Base-by-base conservation (phyloP, 1,140 invertebrate species). In the Cydia amplana region DNA sequence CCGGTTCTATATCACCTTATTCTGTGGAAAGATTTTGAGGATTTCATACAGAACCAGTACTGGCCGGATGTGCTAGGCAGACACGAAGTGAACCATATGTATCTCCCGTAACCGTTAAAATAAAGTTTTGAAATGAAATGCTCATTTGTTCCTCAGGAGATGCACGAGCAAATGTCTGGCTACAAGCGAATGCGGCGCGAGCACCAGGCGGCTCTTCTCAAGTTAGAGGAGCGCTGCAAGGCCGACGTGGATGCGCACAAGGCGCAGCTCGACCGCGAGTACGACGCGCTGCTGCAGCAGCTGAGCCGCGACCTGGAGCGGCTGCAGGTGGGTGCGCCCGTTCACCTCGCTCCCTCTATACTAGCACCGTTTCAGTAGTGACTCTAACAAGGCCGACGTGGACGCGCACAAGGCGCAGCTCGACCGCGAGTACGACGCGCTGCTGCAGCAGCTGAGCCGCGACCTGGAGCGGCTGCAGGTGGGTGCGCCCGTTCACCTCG, bases 141-240 rank as follows among this genome's bases (percentile, higher is more conserved):
- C 55, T 51, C 0, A n/a, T n/a, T 23, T 43, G 23, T 75, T 72
- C 4, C 14, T 2, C 97, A 99, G 94, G 98, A 99, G 93, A 98
- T 99, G 96, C 97, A 99, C 91, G 99, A 99, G 93, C 99, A 99
- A 93, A 99, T 99, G 98, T 98, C 97, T 63, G 99, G 99, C 4
- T 99, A 99, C 91, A 99, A 99, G 93, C 95, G 99, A 77, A 98
- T 99, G 97, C 95, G 99, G 77, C 95, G 98, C 73, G 98, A 99
- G 90, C 99, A 99, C 93, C 99, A 99, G 92, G 97, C 97, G 82
- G 98, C 98, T 80, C 94, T 99, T 85, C 86, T 96, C 32, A 97
- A 96, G 92, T 93, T 99, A 83, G 99, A 99, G 93, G 97, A 98
- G 90, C 97, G 97, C 82, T 99, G 98, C 94, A 96, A 97, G 92